Conservation (phyloP, 2,797 vertebrate species). For the Microhierax caerulescens region DNA sequence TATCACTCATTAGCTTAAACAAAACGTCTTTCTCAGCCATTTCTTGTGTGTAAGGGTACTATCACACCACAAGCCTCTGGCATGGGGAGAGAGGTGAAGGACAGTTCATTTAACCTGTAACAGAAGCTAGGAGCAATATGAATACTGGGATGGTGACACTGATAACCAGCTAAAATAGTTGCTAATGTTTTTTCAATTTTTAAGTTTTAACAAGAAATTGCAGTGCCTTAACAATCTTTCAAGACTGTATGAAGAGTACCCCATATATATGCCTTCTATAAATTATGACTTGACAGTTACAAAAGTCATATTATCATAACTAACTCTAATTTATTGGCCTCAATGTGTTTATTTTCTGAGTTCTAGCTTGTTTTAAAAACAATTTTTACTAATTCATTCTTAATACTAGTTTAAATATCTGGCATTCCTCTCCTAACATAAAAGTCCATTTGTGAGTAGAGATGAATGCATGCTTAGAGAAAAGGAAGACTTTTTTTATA, state of each 20-base stretch:
- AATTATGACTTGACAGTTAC: not conserved
- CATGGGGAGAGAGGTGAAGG: not conserved
- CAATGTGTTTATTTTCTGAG: not conserved
- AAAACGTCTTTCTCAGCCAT: not conserved
- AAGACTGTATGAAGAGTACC: not conserved
- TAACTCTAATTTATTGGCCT: not conserved
- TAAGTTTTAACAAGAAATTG: not conserved
- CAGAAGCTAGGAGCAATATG: not conserved
- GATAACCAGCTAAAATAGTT: not conserved
- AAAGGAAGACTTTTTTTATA: not conserved
- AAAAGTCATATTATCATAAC: not conserved
- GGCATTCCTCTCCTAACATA: not conserved
- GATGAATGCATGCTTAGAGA: not conserved
- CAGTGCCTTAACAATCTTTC: not conserved
- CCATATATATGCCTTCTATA: not conserved
- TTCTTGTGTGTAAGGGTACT: not conserved
- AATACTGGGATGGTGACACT: not conserved
- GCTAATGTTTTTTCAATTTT: not conserved
- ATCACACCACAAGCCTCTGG: not conserved
- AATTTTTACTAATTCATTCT: not conserved
- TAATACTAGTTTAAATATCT: not conserved
- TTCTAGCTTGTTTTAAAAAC: not conserved
- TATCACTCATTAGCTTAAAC: not conserved
- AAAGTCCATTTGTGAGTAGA: not conserved
- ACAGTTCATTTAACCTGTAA: not conserved